These are phyloP conservation scores for Hemiscyllium ocellatum DNA, from an alignment of 2,113 vertebrate genomes.

Conservation along the genomic window DNA sequence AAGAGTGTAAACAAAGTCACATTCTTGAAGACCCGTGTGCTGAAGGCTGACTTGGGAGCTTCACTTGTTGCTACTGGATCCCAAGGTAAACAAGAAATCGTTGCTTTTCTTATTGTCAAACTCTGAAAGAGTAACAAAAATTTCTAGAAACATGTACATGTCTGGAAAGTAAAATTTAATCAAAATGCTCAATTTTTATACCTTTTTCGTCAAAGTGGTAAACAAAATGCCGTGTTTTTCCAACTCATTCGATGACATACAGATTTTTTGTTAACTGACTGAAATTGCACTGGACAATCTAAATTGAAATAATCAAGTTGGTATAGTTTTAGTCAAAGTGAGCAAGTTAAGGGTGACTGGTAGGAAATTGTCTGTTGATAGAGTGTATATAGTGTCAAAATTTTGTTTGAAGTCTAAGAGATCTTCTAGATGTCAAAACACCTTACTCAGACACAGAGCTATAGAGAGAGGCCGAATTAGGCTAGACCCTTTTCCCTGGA, in stretches of 20 bases:
- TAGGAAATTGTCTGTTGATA: not conserved
- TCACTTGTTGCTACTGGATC: slow-evolving; percentile 54
- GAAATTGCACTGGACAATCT: not conserved
- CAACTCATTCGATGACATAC: not conserved
- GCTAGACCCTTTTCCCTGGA: no score
- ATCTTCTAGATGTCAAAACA: not conserved
- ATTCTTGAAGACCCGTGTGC: slow-evolving; percentile 51
- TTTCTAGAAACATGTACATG: not conserved
- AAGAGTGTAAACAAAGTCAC: slow-evolving; percentile 49
- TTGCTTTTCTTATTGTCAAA: not conserved
- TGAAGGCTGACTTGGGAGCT: slow-evolving; percentile 45
- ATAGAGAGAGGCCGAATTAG: no score
- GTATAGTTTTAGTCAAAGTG: not conserved
- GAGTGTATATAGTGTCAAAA: not conserved
- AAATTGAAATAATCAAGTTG: not conserved
- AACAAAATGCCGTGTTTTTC: not conserved
- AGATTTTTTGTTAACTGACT: not conserved
- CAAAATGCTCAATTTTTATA: not conserved
- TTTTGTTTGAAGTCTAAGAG: not conserved
- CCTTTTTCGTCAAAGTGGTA: not conserved
- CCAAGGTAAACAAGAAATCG: slow-evolving; percentile 47
- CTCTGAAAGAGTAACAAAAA: not conserved
- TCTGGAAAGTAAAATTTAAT: not conserved
- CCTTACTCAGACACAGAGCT: not conserved
- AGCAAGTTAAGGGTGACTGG: not conserved